Base-by-base conservation (phyloP, 2,113 vertebrate genomes). In the Amblyornis subalaris region DNA sequence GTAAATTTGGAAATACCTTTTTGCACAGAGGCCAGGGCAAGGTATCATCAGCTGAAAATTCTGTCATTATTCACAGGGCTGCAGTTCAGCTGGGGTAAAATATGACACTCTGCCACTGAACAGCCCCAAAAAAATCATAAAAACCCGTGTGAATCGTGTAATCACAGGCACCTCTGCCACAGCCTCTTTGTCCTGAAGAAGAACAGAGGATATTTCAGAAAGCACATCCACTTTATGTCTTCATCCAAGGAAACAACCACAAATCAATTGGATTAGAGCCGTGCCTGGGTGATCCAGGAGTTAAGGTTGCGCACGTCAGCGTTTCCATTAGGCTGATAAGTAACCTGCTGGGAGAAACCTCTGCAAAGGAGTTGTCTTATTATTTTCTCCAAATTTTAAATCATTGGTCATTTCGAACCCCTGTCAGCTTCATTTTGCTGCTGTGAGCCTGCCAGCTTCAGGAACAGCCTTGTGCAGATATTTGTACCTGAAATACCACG, bases 231-330 rank as follows among this genome's bases (percentile, higher is more conserved):
- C 86, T 89, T 93, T 79, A 83, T 87, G 38, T 93, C 92, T 95
- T 85, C 77, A 82, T 92, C 70, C 86, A 94, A 96, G 95, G 86
- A 83, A 95, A 96, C 66, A 90, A 61, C 64, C 90, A 96, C 95
- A 96, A 96, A 95, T 96, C 95, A 94, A 72, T 84, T 72, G 42
- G 96, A 94, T 96, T 90, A 91, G 89, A 84, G 93, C 55, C 33
- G 47, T 21, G 88, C 20, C 69, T 70, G 79, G 64, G 86, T 50
- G 84, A 87, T 82, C n/a, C 86, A 89, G 84, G 62, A 95, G 90
- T 57, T 93, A 33, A 85, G 81, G 80, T n/a, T 96, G 88, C 79
- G 71, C 44, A 14, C 67, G 77, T 94, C 95, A 96, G 92, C 84
- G 42, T 79, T 96, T 85, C 86, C 53, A 95, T 94, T 85, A 96